phyloP scores from a whole-genome alignment of 2,113 vertebrate species.

The Dicerorhinus sumatrensis region DNA sequence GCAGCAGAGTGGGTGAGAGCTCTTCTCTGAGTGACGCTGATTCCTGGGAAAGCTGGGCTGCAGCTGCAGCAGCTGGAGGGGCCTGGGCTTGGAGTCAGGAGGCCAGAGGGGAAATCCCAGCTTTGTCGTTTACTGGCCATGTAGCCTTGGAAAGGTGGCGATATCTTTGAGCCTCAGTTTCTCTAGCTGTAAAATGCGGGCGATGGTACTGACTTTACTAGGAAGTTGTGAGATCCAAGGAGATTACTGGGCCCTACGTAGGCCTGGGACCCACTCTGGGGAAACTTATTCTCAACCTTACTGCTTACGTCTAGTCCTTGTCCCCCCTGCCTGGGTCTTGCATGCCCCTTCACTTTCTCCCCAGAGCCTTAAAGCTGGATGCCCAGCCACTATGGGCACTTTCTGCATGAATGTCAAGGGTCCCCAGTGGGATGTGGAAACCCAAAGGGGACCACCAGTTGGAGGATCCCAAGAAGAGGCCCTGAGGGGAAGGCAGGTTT shows the following conservation, averaged over 20 bases:
- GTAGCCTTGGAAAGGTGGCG: not conserved
- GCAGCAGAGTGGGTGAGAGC: not conserved
- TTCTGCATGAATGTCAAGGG: not conserved
- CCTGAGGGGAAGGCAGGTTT: not conserved
- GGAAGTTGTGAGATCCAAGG: not conserved
- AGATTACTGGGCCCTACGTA: not conserved
- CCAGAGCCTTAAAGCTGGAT: not conserved
- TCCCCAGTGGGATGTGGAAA: not conserved
- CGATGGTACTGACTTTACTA: not conserved
- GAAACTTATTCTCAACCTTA: not conserved
- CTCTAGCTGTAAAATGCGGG: not conserved
- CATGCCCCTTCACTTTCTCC: not conserved
- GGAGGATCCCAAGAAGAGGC: not conserved
- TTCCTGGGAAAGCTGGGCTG: not conserved
- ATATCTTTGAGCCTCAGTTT: slow-evolving; percentile 24
- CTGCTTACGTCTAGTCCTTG: not conserved
- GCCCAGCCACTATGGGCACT: not conserved
- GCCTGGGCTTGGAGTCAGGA: not conserved
- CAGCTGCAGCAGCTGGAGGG: not conserved
- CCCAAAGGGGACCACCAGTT: not conserved
- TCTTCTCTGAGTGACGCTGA: not conserved
- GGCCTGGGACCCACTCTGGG: not conserved
- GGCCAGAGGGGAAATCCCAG: not conserved
- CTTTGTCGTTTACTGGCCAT: not conserved
- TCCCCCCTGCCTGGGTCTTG: not conserved